phyloP scores from a whole-genome alignment of 92 coral and sea anemone genomes.

The Muricea muricata region DNA sequence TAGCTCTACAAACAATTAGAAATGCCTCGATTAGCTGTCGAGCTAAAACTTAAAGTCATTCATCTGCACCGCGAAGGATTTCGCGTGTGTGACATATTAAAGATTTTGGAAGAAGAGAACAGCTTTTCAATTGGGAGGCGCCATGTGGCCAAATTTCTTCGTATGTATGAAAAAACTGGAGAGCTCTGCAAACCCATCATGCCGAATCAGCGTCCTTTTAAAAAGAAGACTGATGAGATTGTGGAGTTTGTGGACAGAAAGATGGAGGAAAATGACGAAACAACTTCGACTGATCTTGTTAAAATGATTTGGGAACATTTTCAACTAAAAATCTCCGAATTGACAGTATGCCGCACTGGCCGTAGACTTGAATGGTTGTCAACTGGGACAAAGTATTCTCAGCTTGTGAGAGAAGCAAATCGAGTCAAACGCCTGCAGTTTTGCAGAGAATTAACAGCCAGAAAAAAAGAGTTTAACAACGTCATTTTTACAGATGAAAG shows the following conservation, averaged over 20 bases:
- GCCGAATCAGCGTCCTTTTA: not conserved
- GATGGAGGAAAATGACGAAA: conserved; percentile 35
- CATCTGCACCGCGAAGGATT: too few relatives aligned
- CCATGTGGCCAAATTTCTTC: conserved; percentile 47
- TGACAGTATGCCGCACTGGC: conserved; percentile 18
- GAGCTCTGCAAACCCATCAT: not conserved
- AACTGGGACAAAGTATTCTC: conserved; percentile 44
- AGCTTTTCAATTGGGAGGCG: conserved; percentile 38
- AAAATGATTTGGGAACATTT: not conserved
- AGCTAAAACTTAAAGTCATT: too few relatives aligned
- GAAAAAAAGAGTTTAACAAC: conserved; percentile 9
- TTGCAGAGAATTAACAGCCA: not conserved
- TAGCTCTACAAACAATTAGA: not conserved
- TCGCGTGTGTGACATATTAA: conserved; percentile 37
- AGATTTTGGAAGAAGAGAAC: conserved; percentile 37
- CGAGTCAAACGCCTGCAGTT: conserved; percentile 27
- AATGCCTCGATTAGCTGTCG: too few relatives aligned
- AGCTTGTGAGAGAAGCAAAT: conserved; percentile 41
- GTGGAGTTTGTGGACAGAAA: conserved; percentile 1
- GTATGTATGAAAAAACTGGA: conserved; percentile 47
- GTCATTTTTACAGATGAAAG: conserved; percentile 37
- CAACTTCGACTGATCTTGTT: conserved; percentile 8
- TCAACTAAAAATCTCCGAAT: conserved; percentile 21
- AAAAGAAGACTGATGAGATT: not conserved
- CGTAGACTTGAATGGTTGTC: conserved; percentile 39